Conservation (phyloP, 2,888 invertebrate species). For the Creontiades dilutus region DNA sequence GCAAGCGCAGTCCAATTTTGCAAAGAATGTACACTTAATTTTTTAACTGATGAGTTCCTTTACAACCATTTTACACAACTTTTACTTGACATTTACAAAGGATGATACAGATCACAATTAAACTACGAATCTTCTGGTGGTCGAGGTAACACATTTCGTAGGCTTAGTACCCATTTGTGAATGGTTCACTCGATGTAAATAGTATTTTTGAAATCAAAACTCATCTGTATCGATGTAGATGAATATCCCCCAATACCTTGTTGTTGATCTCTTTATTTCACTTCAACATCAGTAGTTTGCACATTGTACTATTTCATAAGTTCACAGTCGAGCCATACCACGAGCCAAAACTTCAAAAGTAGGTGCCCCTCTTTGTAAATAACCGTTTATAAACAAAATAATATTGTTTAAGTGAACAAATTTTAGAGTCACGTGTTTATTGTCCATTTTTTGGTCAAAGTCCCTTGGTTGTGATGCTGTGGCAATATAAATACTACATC, state of each 20-base stretch:
- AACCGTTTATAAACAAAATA: slow-evolving; percentile 45
- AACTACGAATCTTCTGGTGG: too few species aligned
- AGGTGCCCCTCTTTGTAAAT: slow-evolving; percentile 53
- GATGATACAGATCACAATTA: too few species aligned
- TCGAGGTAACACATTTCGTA: too few species aligned
- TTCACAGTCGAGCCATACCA: slow-evolving; percentile 41
- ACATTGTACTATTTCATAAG: too few species aligned
- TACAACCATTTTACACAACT: too few species aligned
- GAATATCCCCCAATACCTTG: not conserved
- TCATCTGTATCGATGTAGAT: too few species aligned
- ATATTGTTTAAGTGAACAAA: slow-evolving; percentile 25
- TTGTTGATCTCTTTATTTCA: not conserved
- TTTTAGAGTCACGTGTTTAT: slow-evolving; percentile 57
- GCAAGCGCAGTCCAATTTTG: too few species aligned
- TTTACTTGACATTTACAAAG: too few species aligned
- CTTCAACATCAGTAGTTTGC: not conserved
- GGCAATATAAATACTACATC: slow-evolving; percentile 69
- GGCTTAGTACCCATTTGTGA: too few species aligned
- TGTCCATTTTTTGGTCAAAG: slow-evolving; percentile 65
- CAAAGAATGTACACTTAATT: too few species aligned
- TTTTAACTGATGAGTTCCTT: too few species aligned
- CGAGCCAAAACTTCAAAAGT: not conserved
- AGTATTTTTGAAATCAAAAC: slow-evolving; percentile 16
- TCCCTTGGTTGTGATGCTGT: slow-evolving; percentile 73
- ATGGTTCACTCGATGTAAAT: not conserved